Evolutionary conservation across 2,888 invertebrate species (phyloP).

Genomic region (Eupithecia centaureata): DNA sequence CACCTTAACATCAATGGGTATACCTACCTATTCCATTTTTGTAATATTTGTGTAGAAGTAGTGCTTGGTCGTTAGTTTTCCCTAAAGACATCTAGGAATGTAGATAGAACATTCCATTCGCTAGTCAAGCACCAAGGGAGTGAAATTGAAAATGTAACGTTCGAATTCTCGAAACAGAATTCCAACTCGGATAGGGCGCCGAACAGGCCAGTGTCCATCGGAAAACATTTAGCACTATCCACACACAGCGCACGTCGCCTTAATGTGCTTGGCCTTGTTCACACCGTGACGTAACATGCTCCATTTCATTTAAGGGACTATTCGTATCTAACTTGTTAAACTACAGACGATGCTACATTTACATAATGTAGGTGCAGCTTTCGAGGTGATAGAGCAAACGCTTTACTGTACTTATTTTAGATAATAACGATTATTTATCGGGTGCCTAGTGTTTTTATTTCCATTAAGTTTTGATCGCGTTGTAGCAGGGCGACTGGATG

Average conservation of each 20-base stretch:
- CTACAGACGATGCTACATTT: no score
- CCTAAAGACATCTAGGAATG: background rate
- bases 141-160: background rate
- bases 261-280: constrained; percentile 50
- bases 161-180: constrained; percentile 6
- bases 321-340: background rate
- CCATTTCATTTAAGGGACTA: background rate
- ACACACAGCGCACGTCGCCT: constrained; percentile 56
- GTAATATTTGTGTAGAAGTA: background rate
- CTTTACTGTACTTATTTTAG: no score
- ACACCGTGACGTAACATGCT: constrained; percentile 40
- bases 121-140: background rate
- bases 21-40: no score
- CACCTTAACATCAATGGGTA: background rate
- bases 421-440: no score
- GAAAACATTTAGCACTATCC: constrained; percentile 65
- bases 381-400: no score
- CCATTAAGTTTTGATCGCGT: no score
- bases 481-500: no score
- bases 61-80: background rate
- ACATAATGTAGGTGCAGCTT: no score
- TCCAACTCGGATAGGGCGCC: constrained; percentile 2
- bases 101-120: background rate
- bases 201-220: constrained; percentile 54
- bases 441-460: no score